phyloP scores from a whole-genome alignment of 2,113 vertebrate genomes.

The Plestiodon gilberti region DNA sequence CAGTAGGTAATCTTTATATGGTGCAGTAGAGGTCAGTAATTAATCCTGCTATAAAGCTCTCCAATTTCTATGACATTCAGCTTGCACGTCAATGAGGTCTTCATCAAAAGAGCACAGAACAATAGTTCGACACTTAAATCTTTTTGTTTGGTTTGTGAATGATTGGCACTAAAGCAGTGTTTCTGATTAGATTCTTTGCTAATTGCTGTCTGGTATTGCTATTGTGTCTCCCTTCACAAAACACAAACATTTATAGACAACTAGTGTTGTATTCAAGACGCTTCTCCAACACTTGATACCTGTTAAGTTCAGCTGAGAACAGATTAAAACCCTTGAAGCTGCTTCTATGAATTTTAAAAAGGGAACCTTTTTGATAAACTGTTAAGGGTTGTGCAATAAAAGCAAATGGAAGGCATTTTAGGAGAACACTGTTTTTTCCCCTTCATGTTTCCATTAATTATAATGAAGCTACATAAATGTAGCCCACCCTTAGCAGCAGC shows the following conservation, averaged over 20 bases:
- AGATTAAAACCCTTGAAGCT: constrained; percentile 29
- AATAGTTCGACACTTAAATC: constrained; percentile 53
- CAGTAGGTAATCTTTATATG: constrained; percentile 64
- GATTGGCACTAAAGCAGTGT: constrained; percentile 62
- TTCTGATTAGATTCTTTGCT: constrained; percentile 69
- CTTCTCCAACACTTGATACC: constrained; percentile 8
- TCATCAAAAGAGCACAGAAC: constrained; percentile 64
- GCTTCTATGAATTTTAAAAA: constrained; percentile 5
- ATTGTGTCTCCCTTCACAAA: constrained; percentile 58
- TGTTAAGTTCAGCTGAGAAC: constrained; percentile 4
- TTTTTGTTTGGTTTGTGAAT: constrained; percentile 51
- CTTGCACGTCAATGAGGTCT: constrained; percentile 57
- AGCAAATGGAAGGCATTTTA: constrained; percentile 16
- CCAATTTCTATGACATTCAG: constrained; percentile 60
- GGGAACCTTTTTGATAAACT: constrained; percentile 17
- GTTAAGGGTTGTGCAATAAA: neutral
- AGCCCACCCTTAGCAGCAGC: neutral
- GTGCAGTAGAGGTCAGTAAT: constrained; percentile 61
- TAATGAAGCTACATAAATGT: neutral
- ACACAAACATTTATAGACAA: constrained; percentile 55
- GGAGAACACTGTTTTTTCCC: neutral
- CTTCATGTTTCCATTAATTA: neutral
- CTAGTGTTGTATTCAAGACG: constrained; percentile 47
- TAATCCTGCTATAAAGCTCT: constrained; percentile 59
- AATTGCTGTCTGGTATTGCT: constrained; percentile 70